Percentiles rank a stretch among this genome's conserved stretches.
These are phyloP conservation scores for Eretmocerus hayati DNA, from an alignment of 2,888 invertebrate genomes.

Conservation along the genomic window DNA sequence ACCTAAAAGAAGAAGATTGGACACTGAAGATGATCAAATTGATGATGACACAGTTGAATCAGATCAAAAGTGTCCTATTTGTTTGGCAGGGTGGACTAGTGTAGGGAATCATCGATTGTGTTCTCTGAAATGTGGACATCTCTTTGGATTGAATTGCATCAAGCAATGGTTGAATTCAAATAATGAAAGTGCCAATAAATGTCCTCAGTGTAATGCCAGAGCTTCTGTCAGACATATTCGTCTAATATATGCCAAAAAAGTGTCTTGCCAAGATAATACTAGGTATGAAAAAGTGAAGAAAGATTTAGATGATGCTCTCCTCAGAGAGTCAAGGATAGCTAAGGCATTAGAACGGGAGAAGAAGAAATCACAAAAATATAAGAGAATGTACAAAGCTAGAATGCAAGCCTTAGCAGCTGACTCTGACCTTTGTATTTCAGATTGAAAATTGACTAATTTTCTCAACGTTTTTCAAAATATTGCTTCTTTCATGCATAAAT, in stretches of 20 bases:
- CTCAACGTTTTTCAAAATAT: no score
- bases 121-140: slow-evolving; percentile 83
- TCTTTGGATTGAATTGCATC: slow-evolving; percentile 81
- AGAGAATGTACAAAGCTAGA: slow-evolving; percentile 12
- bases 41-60: slow-evolving; percentile 9
- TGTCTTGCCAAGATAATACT: slow-evolving; percentile 70
- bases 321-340: background rate
- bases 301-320: slow-evolving; percentile 28
- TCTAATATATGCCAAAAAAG: slow-evolving; percentile 68
- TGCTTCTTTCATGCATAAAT: no score
- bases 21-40: background rate
- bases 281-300: slow-evolving; percentile 59
- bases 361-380: slow-evolving; percentile 12
- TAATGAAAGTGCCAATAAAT: slow-evolving; percentile 54
- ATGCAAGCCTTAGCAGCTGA: slow-evolving; percentile 1
- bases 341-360: slow-evolving; percentile 9
- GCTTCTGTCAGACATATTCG: slow-evolving; percentile 65
- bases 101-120: slow-evolving; percentile 78
- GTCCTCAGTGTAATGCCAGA: slow-evolving; percentile 82
- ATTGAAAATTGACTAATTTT: no score
- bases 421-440: slow-evolving; percentile 8
- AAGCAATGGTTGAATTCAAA: slow-evolving; percentile 62
- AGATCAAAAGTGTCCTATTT: slow-evolving; percentile 67
- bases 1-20: slow-evolving; percentile 5
- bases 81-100: slow-evolving; percentile 81